phyloP scores from a whole-genome alignment of 2,888 invertebrate species.

The Phortica magna region DNA sequence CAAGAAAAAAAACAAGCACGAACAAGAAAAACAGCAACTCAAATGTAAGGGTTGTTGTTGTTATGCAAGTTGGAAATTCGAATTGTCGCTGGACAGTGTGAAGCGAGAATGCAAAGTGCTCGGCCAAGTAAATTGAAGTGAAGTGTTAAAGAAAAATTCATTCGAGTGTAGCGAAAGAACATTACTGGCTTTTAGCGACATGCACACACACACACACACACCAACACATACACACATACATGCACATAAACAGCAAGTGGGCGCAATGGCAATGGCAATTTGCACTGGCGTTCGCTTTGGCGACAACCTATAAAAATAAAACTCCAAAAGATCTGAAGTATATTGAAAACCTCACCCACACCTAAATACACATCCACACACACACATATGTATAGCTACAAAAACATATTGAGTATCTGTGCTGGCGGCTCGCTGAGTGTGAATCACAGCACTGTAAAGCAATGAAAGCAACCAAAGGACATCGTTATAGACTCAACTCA shows the following conservation, averaged over 20 bases:
- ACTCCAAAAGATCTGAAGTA: slow-evolving; percentile 59
- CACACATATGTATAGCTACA: not conserved
- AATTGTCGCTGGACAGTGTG: not conserved
- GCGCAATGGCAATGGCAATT: slow-evolving; percentile 3
- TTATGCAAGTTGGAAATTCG: not conserved
- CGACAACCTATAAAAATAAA: slow-evolving; percentile 38
- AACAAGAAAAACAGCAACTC: not conserved
- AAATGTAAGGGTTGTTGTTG: not conserved
- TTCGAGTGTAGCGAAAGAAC: slow-evolving; percentile 71
- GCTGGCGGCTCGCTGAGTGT: slow-evolving; percentile 49
- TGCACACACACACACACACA: slow-evolving; percentile 42
- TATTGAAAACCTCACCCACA: slow-evolving; percentile 54
- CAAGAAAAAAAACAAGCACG: no score
- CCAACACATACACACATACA: slow-evolving; percentile 41
- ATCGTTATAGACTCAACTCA: not conserved
- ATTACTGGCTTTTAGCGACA: slow-evolving; percentile 70
- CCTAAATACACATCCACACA: slow-evolving; percentile 1
- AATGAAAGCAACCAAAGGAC: slow-evolving; percentile 13
- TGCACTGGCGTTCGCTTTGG: not conserved
- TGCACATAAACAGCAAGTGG: not conserved
- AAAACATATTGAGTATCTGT: slow-evolving; percentile 63
- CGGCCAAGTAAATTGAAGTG: slow-evolving; percentile 59
- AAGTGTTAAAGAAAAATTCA: slow-evolving; percentile 70
- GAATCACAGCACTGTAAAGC: slow-evolving; percentile 37
- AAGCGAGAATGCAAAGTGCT: not conserved